Conservation (phyloP, 30 jellyfish, hydroid and myxozoan genomes). For the Cassiopea andromeda region DNA sequence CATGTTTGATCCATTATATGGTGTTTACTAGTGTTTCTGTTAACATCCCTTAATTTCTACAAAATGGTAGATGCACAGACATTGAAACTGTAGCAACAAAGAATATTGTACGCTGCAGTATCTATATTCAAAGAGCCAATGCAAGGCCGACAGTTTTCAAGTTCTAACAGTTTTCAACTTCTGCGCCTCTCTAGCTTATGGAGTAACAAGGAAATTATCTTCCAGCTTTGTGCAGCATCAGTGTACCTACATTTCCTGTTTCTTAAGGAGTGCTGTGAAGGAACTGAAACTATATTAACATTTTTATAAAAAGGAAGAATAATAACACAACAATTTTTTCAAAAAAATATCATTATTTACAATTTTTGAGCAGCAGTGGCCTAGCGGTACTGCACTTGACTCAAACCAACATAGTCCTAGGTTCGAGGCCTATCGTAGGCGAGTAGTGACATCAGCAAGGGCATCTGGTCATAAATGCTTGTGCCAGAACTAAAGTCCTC, state of each 20-base stretch:
- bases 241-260: slow-evolving; percentile 26
- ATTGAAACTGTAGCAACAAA: slow-evolving; percentile 17
- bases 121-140: slow-evolving; percentile 44
- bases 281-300: neutral
- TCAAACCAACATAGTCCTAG: no score
- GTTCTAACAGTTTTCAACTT: neutral
- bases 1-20: slow-evolving; percentile 39
- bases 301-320: neutral
- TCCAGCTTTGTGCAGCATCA: slow-evolving; percentile 39
- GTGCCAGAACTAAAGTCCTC: no score
- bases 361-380: neutral
- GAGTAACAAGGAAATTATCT: slow-evolving; percentile 4
- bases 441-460: no score
- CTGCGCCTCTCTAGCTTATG: slow-evolving; percentile 19
- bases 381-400: neutral
- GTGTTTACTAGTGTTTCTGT: slow-evolving; percentile 28
- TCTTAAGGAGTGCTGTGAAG: slow-evolving; percentile 27
- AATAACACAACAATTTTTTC: neutral
- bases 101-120: slow-evolving; percentile 39
- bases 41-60: slow-evolving; percentile 37
- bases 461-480: no score
- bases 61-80: slow-evolving; percentile 9
- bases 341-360: slow-evolving; percentile 8
- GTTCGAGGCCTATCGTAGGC: no score
- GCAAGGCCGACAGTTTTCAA: slow-evolving; percentile 21